These are phyloP conservation scores for Intellagama lesueurii DNA, from an alignment of 2,797 vertebrate species.

Conservation along the genomic window DNA sequence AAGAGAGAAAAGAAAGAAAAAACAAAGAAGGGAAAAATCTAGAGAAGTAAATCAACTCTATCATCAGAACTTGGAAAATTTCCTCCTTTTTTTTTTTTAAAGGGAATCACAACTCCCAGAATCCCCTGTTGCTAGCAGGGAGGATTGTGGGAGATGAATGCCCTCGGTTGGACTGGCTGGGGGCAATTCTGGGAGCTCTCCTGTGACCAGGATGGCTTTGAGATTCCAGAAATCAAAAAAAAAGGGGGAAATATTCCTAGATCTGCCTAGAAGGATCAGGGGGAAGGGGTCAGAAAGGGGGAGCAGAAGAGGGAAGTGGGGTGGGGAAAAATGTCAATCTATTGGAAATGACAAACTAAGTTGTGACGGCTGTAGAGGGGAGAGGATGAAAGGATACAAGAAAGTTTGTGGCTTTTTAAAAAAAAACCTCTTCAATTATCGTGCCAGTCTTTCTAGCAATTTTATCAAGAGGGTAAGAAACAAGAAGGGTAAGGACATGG, in stretches of 20 bases:
- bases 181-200: background rate
- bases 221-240: background rate
- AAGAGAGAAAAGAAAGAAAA: constrained; percentile 82
- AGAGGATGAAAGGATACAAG: constrained; percentile 14
- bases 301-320: constrained; percentile 40
- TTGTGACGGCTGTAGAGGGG: constrained; percentile 8
- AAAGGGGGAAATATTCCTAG: background rate
- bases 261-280: constrained; percentile 31
- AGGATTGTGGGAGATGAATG: too few species aligned
- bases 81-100: background rate
- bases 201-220: background rate
- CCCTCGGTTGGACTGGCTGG: too few species aligned
- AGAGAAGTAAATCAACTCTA: constrained; percentile 73
- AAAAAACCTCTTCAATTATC: too few species aligned
- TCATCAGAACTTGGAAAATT: background rate
- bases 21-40: constrained; percentile 73
- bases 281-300: constrained; percentile 32
- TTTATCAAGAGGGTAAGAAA: background rate
- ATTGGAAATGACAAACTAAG: constrained; percentile 42
- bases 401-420: background rate
- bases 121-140: background rate
- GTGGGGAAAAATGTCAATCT: constrained; percentile 32
- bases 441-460: too few species aligned
- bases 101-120: background rate
- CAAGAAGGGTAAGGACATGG: background rate